Evolutionary conservation across 2,797 vertebrate genomes (phyloP).

Genomic region (Mycteria americana): DNA sequence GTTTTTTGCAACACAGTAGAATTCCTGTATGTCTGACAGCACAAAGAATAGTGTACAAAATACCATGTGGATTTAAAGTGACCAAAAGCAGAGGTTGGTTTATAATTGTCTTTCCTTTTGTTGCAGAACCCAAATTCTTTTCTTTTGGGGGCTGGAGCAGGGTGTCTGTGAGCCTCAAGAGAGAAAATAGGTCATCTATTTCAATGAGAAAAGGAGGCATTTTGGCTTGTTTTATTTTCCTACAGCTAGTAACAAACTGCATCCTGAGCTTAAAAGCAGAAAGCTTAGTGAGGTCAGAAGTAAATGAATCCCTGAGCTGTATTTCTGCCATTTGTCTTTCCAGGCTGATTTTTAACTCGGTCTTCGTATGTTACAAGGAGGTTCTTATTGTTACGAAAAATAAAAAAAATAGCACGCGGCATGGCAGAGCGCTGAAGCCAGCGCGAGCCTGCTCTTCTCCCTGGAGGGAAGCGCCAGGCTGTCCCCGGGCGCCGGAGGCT

Average conservation of each 20-base stretch:
- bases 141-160: neutral
- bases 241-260: neutral
- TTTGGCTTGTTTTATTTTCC: neutral
- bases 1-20: neutral
- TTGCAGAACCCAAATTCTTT: neutral
- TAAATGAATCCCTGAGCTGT: neutral
- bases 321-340: conserved; percentile 10
- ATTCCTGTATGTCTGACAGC: neutral
- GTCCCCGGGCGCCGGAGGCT: neutral
- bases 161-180: neutral
- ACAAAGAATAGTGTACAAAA: neutral
- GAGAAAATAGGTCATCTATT: neutral
- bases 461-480: neutral
- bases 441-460: neutral
- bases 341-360: neutral
- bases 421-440: neutral
- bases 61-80: neutral
- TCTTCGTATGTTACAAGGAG: neutral
- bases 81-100: neutral
- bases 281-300: conserved; percentile 3
- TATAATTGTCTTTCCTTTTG: neutral
- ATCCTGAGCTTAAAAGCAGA: neutral
- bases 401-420: neutral
- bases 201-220: neutral
- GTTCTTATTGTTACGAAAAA: neutral